Base-by-base conservation (phyloP, 2,113 vertebrate genomes). In the Camelus dromedarius region DNA sequence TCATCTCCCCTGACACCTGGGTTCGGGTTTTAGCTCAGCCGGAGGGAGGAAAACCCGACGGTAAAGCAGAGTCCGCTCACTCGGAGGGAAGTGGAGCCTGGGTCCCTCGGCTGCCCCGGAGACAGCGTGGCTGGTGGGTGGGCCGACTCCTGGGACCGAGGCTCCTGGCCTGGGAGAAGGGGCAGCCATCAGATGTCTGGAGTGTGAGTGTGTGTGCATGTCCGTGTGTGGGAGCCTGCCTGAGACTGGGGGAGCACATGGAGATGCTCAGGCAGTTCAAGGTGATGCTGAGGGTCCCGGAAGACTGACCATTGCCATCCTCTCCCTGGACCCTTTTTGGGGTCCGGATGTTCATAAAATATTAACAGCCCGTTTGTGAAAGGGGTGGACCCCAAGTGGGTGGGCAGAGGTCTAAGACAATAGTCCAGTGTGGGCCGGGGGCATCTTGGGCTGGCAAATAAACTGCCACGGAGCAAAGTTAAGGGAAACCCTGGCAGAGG, bases 11-110 rank as follows among this genome's bases (percentile, higher is more conserved):
- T 16, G 87, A n/a, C 14, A 6, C 14, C 28, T 48, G 86, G 76
- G 79, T 80, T 85, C 22, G 1, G 20, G 19, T 3, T 9, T 38
- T 4, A 0, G 0, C 1, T 19, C 52, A 15, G 32, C 20, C 54
- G 30, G 22, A 50, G 8, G 67, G 50, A 30, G 28, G 93, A 85
- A 14, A 72, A 85, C 56, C 32, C 72, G 66, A 80, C 73, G 88
- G 60, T 66, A 67, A 9, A 75, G 91, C 62, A 6, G 87, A 54
- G 96, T 54, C 73, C 0, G 13, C 28, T 54, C 12, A 0, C 42
- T 0, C 3, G 11, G n/a, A 38, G 58, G 76, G 48, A 76, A 10
- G 30, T n/a, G 64, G 28, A 28, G 92, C 10, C 35, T 14, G 67
- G 67, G n/a, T 20, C 38, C 42, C 91, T 30, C 28, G 2, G 24